Conservation (phyloP, 2,797 vertebrate genomes). For the Helostoma temminkii region DNA sequence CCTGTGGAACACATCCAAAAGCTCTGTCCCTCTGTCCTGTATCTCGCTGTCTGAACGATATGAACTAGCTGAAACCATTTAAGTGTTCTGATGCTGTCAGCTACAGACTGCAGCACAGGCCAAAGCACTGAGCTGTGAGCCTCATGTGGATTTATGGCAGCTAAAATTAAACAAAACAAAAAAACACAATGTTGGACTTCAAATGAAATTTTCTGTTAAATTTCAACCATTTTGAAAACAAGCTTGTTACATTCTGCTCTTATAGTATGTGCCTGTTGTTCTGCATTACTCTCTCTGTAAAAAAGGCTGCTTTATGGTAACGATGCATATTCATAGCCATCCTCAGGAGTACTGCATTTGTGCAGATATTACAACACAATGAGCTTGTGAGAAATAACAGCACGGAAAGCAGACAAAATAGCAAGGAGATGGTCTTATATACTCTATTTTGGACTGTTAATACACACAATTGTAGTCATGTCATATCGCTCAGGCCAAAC, state of each 20-base stretch:
- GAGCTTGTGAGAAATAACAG: constrained; percentile 29
- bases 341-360: constrained; percentile 35
- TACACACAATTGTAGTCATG: neutral
- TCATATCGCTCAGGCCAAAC: neutral
- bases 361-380: constrained; percentile 34
- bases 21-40: constrained; percentile 45
- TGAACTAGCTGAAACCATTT: constrained; percentile 29
- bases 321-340: constrained; percentile 17
- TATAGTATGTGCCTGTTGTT: constrained; percentile 29
- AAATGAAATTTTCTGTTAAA: constrained; percentile 39
- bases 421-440: too few relatives aligned
- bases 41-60: constrained; percentile 26
- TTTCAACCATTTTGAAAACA: constrained; percentile 37
- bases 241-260: constrained; percentile 11
- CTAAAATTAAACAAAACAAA: constrained; percentile 50
- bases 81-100: constrained; percentile 46
- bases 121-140: constrained; percentile 26
- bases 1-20: constrained; percentile 58
- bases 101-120: constrained; percentile 28
- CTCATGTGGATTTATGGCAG: constrained; percentile 24
- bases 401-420: neutral
- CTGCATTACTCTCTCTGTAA: constrained; percentile 27
- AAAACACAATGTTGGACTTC: constrained; percentile 26
- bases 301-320: constrained; percentile 37
- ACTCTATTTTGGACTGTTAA: neutral